A percentile compares a stretch with the other conserved stretches of the same genome.
Conservation (phyloP, 2,797 vertebrate species). For the Mico argentatus region DNA sequence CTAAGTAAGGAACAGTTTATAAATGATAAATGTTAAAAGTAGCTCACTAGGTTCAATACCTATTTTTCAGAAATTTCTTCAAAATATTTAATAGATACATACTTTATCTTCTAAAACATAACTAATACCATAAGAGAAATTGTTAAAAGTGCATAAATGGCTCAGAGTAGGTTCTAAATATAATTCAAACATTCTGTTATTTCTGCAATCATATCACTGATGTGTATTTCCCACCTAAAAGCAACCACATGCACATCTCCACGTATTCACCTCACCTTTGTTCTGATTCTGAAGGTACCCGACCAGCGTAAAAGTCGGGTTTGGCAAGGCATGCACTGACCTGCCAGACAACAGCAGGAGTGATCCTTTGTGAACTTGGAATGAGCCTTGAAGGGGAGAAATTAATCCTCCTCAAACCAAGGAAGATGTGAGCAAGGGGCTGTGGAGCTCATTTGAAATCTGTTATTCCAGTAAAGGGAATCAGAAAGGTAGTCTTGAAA, state of each 20-base stretch:
- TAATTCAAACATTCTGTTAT: conserved; percentile 13
- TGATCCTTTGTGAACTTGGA: conserved; percentile 43
- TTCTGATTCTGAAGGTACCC: not conserved
- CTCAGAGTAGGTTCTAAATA: not conserved
- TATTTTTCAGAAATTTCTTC: conserved; percentile 1
- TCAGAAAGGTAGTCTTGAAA: conserved; percentile 41
- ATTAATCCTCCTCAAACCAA: conserved; percentile 7
- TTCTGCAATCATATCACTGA: not conserved
- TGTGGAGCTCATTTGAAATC: conserved; percentile 20
- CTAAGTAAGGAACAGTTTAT: not conserved
- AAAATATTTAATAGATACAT: not conserved
- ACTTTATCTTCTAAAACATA: not conserved
- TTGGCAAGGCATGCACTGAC: conserved; percentile 19
- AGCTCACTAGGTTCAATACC: not conserved
- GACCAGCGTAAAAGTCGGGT: not conserved
- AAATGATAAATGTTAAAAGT: not conserved
- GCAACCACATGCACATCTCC: not conserved
- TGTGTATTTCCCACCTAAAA: not conserved
- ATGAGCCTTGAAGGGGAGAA: conserved; percentile 42
- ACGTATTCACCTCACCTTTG: not conserved
- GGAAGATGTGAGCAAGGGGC: conserved; percentile 9
- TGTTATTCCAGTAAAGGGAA: conserved; percentile 44
- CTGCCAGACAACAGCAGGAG: not conserved
- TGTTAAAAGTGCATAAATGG: not conserved
- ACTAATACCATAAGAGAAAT: not conserved